phyloP scores from a whole-genome alignment of 1,140 invertebrate species.

The Orius laevigatus region DNA sequence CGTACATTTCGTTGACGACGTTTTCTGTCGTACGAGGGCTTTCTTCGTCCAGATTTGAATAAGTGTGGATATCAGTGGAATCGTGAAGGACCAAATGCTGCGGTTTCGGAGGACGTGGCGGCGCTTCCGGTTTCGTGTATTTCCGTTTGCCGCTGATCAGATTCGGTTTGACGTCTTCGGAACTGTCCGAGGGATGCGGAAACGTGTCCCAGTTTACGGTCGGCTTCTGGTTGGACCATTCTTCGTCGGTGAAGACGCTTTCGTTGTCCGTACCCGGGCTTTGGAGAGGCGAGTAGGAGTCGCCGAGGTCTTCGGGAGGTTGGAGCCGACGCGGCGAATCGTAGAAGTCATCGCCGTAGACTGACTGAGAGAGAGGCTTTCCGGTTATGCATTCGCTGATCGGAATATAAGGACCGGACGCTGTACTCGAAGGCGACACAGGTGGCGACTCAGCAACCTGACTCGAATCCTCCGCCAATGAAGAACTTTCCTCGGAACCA shows the following conservation, averaged over 20 bases:
- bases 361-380: constrained; percentile 30
- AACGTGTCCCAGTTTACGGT: constrained; percentile 38
- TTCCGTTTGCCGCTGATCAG: constrained; percentile 35
- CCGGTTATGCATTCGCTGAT: constrained; percentile 84
- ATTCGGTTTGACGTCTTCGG: constrained; percentile 30
- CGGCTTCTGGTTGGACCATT: constrained; percentile 27
- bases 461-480: constrained; percentile 14
- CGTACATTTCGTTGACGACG: constrained; percentile 46
- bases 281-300: constrained; percentile 27
- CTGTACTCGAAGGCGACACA: constrained; percentile 36
- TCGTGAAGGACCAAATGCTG: constrained; percentile 33
- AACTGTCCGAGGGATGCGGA: constrained; percentile 35
- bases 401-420: constrained; percentile 58
- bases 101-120: constrained; percentile 61
- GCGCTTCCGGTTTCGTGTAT: constrained; percentile 31
- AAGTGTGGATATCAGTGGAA: constrained; percentile 23
- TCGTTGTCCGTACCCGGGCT: constrained; percentile 37
- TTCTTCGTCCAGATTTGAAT: constrained; percentile 21
- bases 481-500: constrained; percentile 11
- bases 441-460: constrained; percentile 35
- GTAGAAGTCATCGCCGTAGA: constrained; percentile 28
- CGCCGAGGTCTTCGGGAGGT: constrained; percentile 19
- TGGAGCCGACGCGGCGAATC: constrained; percentile 32
- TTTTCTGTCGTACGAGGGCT: constrained; percentile 14
- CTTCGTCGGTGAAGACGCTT: constrained; percentile 40